Base-by-base conservation (phyloP, 2,888 invertebrate genomes). In the Euproctis similis region DNA sequence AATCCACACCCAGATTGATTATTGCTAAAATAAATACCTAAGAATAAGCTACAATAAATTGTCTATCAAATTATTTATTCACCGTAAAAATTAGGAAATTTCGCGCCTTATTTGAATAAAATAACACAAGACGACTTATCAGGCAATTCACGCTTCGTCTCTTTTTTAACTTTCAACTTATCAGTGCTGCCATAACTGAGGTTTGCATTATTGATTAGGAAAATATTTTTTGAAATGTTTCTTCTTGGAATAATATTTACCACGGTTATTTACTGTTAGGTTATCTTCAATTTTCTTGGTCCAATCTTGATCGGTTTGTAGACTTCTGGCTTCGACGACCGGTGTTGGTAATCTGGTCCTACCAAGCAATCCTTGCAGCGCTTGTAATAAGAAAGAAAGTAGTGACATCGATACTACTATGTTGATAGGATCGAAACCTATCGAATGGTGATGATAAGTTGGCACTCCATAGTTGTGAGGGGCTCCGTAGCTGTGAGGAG, bases 401-500 rank as follows among this genome's bases (percentile, higher is more conserved):
- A 85, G 54, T 2, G 85, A 85, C 52, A 85, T 54, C 0, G 85
- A 85, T 0, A 85, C 76, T 1, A 85, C 68, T 12, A 85, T 82
- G 39, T 85, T 85, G 26, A 85, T 61, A 5, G 85, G 85, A 59
- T 85, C 85, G 34, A 85, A 80, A n/a, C 84, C 84, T 28, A 85
- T 78, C 1, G 82, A 84, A 46, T 85, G 84, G 34, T 85, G 85
- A 40, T 85, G 82, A 39, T 81, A 82, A 1, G 76, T 67, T 8
- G 62, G 55, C 8, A 43, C 24, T 11, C 30, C 30, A 24, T 29
- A 29, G 13, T 19, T 28, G n/a, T 27, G 27, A 5, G 65, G 57
- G 9, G 47, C 26, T 10, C 60, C 70, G 39, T 72, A 72, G 37
- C 69, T 77, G 1, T 56, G 58, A 28, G 53, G 12, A 8, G 48